A percentile compares a stretch with the other conserved stretches of the same genome.
These are phyloP conservation scores for Halcyon smyrnensis DNA, from an alignment of 2,797 vertebrate species.

Conservation along the genomic window DNA sequence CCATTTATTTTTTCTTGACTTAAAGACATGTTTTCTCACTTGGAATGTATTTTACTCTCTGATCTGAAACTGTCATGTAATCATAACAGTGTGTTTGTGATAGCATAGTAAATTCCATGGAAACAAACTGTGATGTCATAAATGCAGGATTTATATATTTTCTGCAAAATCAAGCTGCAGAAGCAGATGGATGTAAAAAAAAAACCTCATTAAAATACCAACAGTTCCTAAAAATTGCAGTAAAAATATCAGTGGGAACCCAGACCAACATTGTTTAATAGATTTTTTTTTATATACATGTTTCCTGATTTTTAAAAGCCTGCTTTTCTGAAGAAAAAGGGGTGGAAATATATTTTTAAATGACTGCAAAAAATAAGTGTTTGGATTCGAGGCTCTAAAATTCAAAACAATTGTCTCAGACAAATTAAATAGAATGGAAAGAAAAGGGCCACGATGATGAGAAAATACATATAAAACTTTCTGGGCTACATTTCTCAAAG, in stretches of 20 bases:
- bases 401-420: slow-evolving; percentile 54
- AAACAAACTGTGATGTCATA: slow-evolving; percentile 63
- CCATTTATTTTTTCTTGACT: neutral
- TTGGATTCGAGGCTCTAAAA: slow-evolving; percentile 59
- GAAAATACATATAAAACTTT: slow-evolving; percentile 68
- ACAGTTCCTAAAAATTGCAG: slow-evolving; percentile 33
- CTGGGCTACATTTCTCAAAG: slow-evolving; percentile 45
- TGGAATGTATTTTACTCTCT: slow-evolving; percentile 27
- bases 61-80: slow-evolving; percentile 40
- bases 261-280: slow-evolving; percentile 56
- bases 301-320: slow-evolving; percentile 55
- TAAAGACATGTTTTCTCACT: slow-evolving; percentile 24
- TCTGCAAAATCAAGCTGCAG: slow-evolving; percentile 42
- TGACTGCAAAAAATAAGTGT: slow-evolving; percentile 27
- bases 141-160: slow-evolving; percentile 49
- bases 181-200: slow-evolving; percentile 46
- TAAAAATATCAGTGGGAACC: slow-evolving; percentile 61
- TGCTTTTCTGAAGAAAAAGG: slow-evolving; percentile 9
- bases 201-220: slow-evolving; percentile 43
- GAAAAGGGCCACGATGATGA: slow-evolving; percentile 27
- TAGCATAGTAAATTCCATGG: slow-evolving; percentile 51
- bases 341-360: slow-evolving; percentile 40
- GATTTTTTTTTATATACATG: slow-evolving; percentile 45
- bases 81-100: slow-evolving; percentile 47
- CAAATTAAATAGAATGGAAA: slow-evolving; percentile 55